Evolutionary conservation across 1,140 invertebrate species (phyloP).

Genomic region (Octopus sinensis): DNA sequence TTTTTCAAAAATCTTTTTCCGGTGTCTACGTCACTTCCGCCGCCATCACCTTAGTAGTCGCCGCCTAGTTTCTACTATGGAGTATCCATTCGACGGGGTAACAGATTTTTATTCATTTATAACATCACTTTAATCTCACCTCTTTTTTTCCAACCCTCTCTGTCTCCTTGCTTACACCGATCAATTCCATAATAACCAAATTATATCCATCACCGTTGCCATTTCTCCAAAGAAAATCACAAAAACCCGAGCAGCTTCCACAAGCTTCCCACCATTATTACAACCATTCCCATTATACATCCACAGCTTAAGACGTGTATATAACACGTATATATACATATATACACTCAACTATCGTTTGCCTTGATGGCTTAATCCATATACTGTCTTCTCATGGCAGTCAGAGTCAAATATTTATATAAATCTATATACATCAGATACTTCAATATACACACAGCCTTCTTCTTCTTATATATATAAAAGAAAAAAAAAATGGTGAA

Average conservation of each 20-base stretch:
- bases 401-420: too few relatives aligned
- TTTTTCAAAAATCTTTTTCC: background rate
- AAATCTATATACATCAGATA: too few relatives aligned
- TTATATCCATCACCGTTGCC: background rate
- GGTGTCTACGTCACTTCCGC: background rate
- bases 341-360: too few relatives aligned
- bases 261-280: background rate
- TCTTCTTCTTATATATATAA: too few relatives aligned
- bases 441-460: too few relatives aligned
- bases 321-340: too few relatives aligned
- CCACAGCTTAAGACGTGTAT: too few relatives aligned
- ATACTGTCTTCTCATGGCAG: too few relatives aligned
- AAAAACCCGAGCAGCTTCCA: background rate
- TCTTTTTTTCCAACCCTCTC: background rate
- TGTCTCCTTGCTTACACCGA: background rate
- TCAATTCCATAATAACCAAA: background rate
- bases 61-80: background rate
- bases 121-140: background rate
- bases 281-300: too few relatives aligned
- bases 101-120: background rate
- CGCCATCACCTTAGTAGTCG: background rate
- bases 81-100: background rate
- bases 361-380: too few relatives aligned
- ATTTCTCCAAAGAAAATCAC: background rate
- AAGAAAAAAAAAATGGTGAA: too few relatives aligned